Conservation (phyloP, 64 coral and sea anemone genomes). For the Montipora foliosa region DNA sequence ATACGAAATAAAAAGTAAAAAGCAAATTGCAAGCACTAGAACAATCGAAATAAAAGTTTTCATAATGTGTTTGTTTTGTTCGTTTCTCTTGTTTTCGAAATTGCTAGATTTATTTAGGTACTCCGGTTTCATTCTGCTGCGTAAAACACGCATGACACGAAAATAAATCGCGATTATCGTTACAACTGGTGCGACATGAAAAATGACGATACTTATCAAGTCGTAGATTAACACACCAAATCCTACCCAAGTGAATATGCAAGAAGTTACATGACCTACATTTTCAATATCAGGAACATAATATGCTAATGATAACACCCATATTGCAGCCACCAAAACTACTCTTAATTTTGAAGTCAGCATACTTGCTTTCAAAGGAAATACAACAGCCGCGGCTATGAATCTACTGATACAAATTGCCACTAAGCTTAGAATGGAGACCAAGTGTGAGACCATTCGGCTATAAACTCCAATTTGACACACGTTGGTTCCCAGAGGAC, state of each 20-base stretch:
- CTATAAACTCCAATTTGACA: neutral
- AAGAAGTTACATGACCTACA: neutral
- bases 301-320: neutral
- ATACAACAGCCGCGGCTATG: neutral
- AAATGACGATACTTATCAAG: neutral
- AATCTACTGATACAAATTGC: neutral
- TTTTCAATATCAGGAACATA: neutral
- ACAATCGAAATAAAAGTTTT: conserved; percentile 21
- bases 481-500: neutral
- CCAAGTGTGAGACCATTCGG: neutral
- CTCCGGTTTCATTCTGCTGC: neutral
- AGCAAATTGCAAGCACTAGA: neutral
- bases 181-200: neutral
- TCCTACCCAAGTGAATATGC: neutral
- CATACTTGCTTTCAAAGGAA: neutral
- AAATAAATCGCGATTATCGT: neutral
- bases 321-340: neutral
- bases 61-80: conserved; percentile 4
- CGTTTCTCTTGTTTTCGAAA: neutral
- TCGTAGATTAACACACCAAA: neutral
- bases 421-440: conserved; percentile 10
- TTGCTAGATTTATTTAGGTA: neutral
- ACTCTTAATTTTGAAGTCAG: neutral
- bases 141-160: neutral
- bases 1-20: neutral